Conservation (phyloP, 2,888 invertebrate species). For the Eupeodes luniger region DNA sequence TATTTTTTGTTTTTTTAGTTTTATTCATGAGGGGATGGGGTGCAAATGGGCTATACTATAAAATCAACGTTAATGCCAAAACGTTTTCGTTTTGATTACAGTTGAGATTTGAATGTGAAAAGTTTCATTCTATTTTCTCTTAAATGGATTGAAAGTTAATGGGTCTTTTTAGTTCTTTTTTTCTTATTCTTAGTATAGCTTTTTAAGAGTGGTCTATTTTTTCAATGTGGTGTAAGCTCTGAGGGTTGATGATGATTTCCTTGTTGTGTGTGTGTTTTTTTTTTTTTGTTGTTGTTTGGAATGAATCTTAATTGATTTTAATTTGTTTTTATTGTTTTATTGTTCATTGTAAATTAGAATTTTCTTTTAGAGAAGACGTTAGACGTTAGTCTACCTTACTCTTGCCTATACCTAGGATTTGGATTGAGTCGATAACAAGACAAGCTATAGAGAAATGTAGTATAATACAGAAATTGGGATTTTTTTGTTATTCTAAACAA, state of each 20-base stretch:
- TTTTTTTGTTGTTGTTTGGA: neutral
- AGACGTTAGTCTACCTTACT: neutral
- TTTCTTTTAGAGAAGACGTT: slow-evolving; percentile 14
- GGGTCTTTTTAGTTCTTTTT: slow-evolving; percentile 20
- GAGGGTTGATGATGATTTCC: slow-evolving; percentile 5
- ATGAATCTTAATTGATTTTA: slow-evolving; percentile 72
- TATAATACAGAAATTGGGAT: neutral
- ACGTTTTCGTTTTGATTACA: slow-evolving; percentile 65
- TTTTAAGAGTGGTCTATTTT: slow-evolving; percentile 9
- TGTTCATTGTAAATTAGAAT: slow-evolving; percentile 66
- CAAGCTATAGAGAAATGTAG: neutral
- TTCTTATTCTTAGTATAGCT: neutral
- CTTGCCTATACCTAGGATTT: neutral
- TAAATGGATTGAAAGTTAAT: slow-evolving; percentile 71
- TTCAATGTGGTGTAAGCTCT: slow-evolving; percentile 5
- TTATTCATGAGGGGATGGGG: slow-evolving; percentile 26
- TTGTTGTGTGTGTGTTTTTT: neutral
- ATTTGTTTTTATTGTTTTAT: slow-evolving; percentile 73
- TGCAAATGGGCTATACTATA: slow-evolving; percentile 50
- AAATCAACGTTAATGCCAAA: slow-evolving; percentile 64
- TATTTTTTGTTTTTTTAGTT: slow-evolving; percentile 29
- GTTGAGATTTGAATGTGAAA: slow-evolving; percentile 68
- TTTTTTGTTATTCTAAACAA: neutral
- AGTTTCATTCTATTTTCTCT: slow-evolving; percentile 57
- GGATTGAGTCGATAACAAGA: neutral